These are phyloP conservation scores for Semnornis frantzii DNA, from an alignment of 2,113 vertebrate species.

Conservation along the genomic window DNA sequence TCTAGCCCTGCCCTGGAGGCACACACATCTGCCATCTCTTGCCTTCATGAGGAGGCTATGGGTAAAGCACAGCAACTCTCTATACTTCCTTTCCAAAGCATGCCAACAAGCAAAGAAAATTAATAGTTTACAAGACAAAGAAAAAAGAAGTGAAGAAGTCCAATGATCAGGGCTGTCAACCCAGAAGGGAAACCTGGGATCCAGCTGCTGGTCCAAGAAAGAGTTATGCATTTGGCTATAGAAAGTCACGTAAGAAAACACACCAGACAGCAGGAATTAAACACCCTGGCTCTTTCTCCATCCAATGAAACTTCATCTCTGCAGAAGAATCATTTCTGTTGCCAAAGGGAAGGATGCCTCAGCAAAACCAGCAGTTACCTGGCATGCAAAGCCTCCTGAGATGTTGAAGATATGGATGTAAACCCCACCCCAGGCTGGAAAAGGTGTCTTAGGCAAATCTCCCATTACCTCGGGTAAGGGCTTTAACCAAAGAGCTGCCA, in stretches of 20 bases:
- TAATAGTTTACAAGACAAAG: not conserved
- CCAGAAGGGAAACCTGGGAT: not conserved
- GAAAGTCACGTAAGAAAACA: constrained; percentile 3
- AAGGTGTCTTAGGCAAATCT: not conserved
- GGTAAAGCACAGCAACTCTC: rapidly evolving
- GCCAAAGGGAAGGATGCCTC: not conserved
- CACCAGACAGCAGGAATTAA: not conserved
- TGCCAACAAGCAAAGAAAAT: not conserved
- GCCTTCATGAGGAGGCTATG: not conserved
- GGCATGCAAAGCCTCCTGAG: not conserved
- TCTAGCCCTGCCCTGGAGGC: not conserved
- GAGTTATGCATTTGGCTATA: not conserved
- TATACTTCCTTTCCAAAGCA: not conserved
- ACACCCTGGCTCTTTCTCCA: not conserved
- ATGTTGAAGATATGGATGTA: not conserved
- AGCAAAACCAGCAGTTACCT: not conserved
- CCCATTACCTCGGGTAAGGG: not conserved
- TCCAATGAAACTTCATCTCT: not conserved
- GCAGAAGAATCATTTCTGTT: not conserved
- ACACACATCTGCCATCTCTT: not conserved
- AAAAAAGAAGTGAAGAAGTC: not conserved
- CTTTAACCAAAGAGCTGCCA: not conserved
- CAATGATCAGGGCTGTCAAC: not conserved
- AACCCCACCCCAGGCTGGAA: not conserved
- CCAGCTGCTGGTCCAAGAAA: not conserved